Conservation (phyloP, 2,888 invertebrate species). For the Cetonia aurata region DNA sequence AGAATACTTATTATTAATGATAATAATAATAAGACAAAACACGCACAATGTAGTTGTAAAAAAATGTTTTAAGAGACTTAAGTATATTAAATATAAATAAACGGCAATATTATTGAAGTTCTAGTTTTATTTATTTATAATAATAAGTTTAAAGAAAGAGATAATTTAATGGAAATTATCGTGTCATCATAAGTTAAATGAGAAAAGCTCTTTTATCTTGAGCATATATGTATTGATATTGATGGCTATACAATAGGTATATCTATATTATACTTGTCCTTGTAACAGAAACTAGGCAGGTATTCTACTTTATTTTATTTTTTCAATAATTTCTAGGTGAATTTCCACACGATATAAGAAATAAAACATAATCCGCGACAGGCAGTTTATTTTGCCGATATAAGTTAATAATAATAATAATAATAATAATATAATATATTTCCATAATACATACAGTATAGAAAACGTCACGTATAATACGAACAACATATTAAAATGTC, state of each 20-base stretch:
- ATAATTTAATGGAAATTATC: background rate
- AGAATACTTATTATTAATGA: background rate
- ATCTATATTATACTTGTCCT: background rate
- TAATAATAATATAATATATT: too few relatives aligned
- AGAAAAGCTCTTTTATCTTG: too few relatives aligned
- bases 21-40: conserved; percentile 16
- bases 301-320: background rate
- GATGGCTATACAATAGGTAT: background rate
- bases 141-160: too few relatives aligned
- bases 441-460: too few relatives aligned
- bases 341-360: background rate
- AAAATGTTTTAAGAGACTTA: background rate
- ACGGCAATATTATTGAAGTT: background rate
- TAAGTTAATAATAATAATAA: too few relatives aligned
- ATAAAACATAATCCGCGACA: background rate
- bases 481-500: too few relatives aligned
- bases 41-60: conserved; percentile 32
- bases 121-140: background rate
- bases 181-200: background rate
- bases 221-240: too few relatives aligned
- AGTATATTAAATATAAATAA: conserved; percentile 21
- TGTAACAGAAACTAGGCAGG: background rate
- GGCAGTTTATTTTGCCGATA: background rate
- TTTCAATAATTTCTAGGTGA: background rate
- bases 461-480: too few relatives aligned